phyloP scores from a whole-genome alignment of 2,113 vertebrate species.

The Calyptommatus sinebrachiatus region DNA sequence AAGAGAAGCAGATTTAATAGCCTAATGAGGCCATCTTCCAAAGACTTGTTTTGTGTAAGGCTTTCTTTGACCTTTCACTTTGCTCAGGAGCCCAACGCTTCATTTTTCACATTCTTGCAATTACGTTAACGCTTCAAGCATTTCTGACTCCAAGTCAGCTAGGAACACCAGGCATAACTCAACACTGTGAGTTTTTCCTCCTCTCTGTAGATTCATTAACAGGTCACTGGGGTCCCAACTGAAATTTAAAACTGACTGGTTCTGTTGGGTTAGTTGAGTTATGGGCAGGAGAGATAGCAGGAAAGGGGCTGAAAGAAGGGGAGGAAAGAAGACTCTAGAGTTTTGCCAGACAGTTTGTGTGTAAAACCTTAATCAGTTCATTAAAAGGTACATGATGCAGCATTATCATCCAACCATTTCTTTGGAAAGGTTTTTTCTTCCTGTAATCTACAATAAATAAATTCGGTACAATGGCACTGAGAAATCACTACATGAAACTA shows the following conservation, averaged over 20 bases:
- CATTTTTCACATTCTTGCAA: constrained; percentile 99
- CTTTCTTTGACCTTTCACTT: constrained; percentile 93
- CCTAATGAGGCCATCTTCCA: constrained; percentile 96
- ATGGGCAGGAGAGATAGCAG: constrained; percentile 70
- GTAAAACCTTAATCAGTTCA: constrained; percentile 60
- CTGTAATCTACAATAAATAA: constrained; percentile 48
- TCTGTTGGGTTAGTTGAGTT: constrained; percentile 81
- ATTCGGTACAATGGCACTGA: constrained; percentile 35
- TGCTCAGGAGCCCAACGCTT: constrained; percentile 90
- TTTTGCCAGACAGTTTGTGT: constrained; percentile 52
- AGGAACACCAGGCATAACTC: constrained; percentile 87
- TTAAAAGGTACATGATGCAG: constrained; percentile 61
- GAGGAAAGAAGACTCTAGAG: constrained; percentile 50
- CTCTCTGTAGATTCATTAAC: constrained; percentile 85
- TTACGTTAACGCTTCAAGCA: constrained; percentile 99
- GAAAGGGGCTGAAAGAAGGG: constrained; percentile 63
- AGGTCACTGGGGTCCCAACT: constrained; percentile 80
- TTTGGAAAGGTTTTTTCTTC: constrained; percentile 51
- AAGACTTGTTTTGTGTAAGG: constrained; percentile 93
- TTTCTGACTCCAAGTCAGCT: constrained; percentile 92
- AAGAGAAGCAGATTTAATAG: constrained; percentile 84
- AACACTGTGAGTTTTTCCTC: constrained; percentile 82
- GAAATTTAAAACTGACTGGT: constrained; percentile 84
- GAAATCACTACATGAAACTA: constrained; percentile 33
- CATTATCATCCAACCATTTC: constrained; percentile 57